Evolutionary conservation across 2,113 vertebrate genomes (phyloP).

Genomic region (Neogale vison): DNA sequence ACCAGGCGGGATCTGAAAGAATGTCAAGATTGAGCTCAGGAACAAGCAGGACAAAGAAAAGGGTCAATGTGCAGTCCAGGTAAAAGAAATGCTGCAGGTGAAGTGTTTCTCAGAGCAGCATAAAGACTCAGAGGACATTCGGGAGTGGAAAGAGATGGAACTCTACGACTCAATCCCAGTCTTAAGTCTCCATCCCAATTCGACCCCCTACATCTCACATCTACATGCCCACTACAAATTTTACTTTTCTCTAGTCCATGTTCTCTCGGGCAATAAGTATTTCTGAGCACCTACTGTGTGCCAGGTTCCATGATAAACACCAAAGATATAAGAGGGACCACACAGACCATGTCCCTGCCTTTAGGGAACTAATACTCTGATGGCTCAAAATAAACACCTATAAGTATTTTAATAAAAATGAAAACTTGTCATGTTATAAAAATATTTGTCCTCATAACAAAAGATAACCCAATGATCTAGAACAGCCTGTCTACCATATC

Average conservation of each 20-base stretch:
- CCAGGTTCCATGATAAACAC: background rate
- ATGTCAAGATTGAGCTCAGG: background rate
- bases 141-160: background rate
- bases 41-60: background rate
- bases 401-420: background rate
- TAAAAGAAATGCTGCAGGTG: background rate
- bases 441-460: background rate
- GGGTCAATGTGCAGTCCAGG: background rate
- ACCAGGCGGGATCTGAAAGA: background rate
- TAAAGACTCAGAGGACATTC: background rate
- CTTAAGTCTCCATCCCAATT: background rate
- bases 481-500: background rate
- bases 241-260: background rate
- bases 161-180: background rate
- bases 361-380: background rate
- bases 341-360: background rate
- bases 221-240: background rate
- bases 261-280: background rate
- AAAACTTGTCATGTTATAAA: background rate
- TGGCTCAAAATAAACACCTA: background rate
- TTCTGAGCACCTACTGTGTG: background rate
- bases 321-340: background rate
- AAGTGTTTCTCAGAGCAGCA: background rate
- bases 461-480: background rate
- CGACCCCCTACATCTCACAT: background rate